Percentiles rank a stretch among this genome's conserved stretches.
These are phyloP conservation scores for Nicator chloris DNA, from an alignment of 2,113 vertebrate genomes.

Conservation along the genomic window DNA sequence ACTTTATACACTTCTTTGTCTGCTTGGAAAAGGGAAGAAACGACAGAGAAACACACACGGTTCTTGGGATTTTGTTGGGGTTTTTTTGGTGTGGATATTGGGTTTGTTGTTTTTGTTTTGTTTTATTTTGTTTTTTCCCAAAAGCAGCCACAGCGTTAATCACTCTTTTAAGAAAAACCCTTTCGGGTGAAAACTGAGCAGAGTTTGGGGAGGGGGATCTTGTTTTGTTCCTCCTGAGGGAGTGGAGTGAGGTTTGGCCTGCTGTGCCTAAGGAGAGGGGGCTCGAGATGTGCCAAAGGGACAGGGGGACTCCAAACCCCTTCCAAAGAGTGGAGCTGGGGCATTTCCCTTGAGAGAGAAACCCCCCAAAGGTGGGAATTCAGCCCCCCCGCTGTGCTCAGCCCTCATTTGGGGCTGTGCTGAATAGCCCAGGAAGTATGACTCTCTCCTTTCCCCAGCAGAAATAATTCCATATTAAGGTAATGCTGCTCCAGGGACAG, in stretches of 20 bases:
- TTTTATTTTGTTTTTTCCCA: neutral
- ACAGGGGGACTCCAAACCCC: neutral
- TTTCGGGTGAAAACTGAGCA: neutral
- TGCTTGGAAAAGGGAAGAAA: neutral
- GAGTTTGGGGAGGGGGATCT: neutral
- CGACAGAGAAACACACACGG: neutral
- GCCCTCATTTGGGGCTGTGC: neutral
- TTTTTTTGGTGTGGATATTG: neutral
- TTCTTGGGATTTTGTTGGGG: neutral
- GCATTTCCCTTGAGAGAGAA: accelerated
- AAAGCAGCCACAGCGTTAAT: neutral
- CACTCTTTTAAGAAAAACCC: neutral
- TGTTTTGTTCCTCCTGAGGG: neutral
- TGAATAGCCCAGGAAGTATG: neutral
- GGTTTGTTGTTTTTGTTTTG: neutral
- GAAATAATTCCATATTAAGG: neutral
- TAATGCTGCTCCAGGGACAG: accelerated
- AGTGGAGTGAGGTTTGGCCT: neutral
- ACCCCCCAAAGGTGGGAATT: neutral
- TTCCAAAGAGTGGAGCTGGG: neutral
- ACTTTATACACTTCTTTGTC: conserved; percentile 34
- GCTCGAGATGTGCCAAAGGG: accelerated
- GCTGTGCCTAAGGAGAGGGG: neutral
- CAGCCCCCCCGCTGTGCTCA: neutral
- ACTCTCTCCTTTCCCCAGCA: neutral